Base-by-base conservation (phyloP, 2,888 invertebrate genomes). In the Drosophila putrida region DNA sequence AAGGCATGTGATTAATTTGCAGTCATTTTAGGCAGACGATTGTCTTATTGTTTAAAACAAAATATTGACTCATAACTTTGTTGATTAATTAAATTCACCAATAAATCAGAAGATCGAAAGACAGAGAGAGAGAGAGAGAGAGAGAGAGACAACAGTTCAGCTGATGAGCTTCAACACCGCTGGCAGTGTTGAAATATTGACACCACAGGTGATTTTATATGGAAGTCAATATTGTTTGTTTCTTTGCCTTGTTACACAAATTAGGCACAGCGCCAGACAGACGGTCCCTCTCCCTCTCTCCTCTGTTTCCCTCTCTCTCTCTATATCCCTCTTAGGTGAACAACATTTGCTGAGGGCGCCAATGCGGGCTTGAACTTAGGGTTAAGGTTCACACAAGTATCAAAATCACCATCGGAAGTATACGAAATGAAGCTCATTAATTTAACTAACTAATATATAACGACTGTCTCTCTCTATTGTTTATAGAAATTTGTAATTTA, bases 141-240 rank as follows among this genome's bases (percentile, higher is more conserved):
- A 13, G 15, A 25, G 43, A 44, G 61, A 58, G 62, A n/a, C 13
- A 15, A 44, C 11, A 38, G 54, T 13, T n/a, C 59, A 49, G 71
- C 71, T 81, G 84, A 78, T 78, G 85, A 74, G 78, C 82, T 65
- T 86, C 88, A 87, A 89, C 88, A 87, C 89, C 75, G 89, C 81
- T 85, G 86, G 82, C 88, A 74, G 87, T 88, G 87, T 88, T 90
- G 89, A 88, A 87, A 88, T 90, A 88, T 88, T 89, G 87, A 88
- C 87, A 88, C 90, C 87, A 84, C 90, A 89, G 87, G 87, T 90
- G 87, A 71, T 90, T 86, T 82, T 82, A 80, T 80, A 80, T 82
- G 80, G 90, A 86, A 88, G 85, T 84, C 77, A 61, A 73, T 46
- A 53, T 59, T 66, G 63, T 66, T 58, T 50, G 57, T 50, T 62